Percentiles rank a stretch among this genome's conserved stretches.
Evolutionary conservation across 2,113 vertebrate genomes (phyloP).

Genomic region (Bagarius yarrelli): DNA sequence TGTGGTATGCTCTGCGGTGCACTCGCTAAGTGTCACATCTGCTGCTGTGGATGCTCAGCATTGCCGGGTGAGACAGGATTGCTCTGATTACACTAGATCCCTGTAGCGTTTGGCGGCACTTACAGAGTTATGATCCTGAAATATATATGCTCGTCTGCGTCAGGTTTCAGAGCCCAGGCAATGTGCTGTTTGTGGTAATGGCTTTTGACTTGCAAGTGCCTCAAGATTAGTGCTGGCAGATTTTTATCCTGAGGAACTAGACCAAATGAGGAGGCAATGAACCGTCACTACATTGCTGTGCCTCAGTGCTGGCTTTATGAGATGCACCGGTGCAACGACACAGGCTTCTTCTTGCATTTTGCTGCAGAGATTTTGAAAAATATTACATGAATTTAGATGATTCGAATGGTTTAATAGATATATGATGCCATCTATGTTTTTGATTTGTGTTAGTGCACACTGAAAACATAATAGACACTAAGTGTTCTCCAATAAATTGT

Average conservation of each 20-base stretch:
- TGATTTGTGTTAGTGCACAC: background rate
- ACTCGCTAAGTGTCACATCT: slow-evolving; percentile 20
- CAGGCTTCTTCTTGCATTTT: background rate
- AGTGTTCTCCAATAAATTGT: slow-evolving; percentile 24
- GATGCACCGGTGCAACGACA: background rate
- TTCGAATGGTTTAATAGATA: background rate
- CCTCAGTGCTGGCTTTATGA: slow-evolving; percentile 13
- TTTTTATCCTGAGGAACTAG: slow-evolving; percentile 19
- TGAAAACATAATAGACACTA: slow-evolving; percentile 14
- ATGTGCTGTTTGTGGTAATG: slow-evolving; percentile 10
- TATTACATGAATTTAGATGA: slow-evolving; percentile 3
- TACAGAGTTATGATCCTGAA: slow-evolving; percentile 24
- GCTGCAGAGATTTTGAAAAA: background rate
- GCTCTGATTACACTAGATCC: background rate
- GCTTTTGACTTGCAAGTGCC: slow-evolving; percentile 18
- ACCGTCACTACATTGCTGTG: background rate
- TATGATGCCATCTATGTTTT: background rate
- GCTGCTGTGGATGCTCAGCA: slow-evolving; percentile 14
- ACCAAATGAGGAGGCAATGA: slow-evolving; percentile 23
- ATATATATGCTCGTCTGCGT: slow-evolving; percentile 16
- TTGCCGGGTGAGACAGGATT: background rate
- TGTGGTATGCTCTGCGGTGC: background rate
- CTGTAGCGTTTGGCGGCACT: slow-evolving; percentile 9
- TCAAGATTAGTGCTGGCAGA: background rate
- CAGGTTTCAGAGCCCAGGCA: background rate